Evolutionary conservation across 2,113 vertebrate genomes (phyloP), one percentile per base, ranked within the genome.

Genomic region (Nannobrachium achirus): DNA sequence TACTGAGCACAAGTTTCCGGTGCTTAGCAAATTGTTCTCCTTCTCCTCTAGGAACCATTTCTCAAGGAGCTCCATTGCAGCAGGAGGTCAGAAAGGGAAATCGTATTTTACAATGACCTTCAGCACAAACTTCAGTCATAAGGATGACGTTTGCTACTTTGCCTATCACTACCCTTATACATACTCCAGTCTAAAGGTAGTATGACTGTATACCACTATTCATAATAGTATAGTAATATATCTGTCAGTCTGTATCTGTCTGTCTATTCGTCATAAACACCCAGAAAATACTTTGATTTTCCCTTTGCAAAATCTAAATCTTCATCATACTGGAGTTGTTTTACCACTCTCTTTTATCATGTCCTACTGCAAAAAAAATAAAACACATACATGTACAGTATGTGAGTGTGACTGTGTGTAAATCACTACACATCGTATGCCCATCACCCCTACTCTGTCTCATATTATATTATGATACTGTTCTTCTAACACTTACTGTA

Each of bases 121-220:
- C 89, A 99, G 95, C 39, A 89, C 95, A 71, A 93, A 20, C 86
- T 99, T 99, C 84, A 93, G 93, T n/a, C 96, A 99, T 74, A 98
- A 95, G 89, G 96, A 98, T 73, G 98, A 99, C 56, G 96, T 99
- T 78, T 99, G 98, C 88, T 99, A 99, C 86, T 99, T 99, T 81
- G 96, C 98, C 76, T 99, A 99, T 82, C 98, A 99, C 87, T 99
- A 97, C 78, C 98, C 98, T 0, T 99, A 99, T 58, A 99, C 98
- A 0, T 99, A 95, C 52, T 98, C 97, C 41, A 94, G 95, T 63
- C 94, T 99, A 56, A 97, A 98, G 96, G 98, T 98, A 80, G 66
- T 61, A 45, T 56, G 18, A n/a, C 56, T 50, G 2, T 38, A 42
- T 56, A 56, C 4, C 40, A 65, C 3, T 49, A 9, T 52, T 60